Base-by-base conservation (phyloP, 2,888 invertebrate genomes). In the Drosophila imparisetae region DNA sequence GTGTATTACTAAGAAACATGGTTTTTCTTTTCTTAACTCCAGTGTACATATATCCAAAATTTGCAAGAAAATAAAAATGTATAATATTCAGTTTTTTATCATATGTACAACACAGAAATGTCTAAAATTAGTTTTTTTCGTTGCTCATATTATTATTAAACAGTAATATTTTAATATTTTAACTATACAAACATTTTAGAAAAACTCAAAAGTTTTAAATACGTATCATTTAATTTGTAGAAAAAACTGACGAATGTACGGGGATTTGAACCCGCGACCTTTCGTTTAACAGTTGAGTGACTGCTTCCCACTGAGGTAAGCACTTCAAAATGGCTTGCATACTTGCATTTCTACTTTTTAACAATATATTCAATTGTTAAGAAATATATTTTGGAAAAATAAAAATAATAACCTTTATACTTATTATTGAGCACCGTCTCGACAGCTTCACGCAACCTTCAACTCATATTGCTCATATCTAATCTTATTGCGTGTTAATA, bases 401-500 rank as follows among this genome's bases (percentile, higher is more conserved):
- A 11, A n/a, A n/a, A 10, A 4, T 10, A 42, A 21, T 30, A 30
- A 11, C 5, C 5, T 21, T 42, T 11, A 11, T 11, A 11, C 32
- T 30, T 32, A 32, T 32, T 10, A 40, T 40, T 10, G 10, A 40
- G 1, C n/a, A 40, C n/a, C n/a, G 1, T 40, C 10, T 40, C n/a
- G 40, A 38, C n/a, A n/a, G 40, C 10, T 40, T 40, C 40, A 10
- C 4, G 13, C 13, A 45, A 45, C 4, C 1, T 13, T 45, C n/a
- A n/a, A 0, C 38, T 32, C 32, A 18, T 50, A 21, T 15, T 36
- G 10, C 40, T 10, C n/a, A 10, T 48, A 65, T 69, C 74, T 74
- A 27, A 74, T 67, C 74, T 52, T 2, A 7, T 30, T n/a, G 15
- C 2, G 11, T 18, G 8, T 40, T 18, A 2, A 18, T 13, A 50